Conservation (phyloP, 2,797 vertebrate species). For the Onychomys leucogaster region DNA sequence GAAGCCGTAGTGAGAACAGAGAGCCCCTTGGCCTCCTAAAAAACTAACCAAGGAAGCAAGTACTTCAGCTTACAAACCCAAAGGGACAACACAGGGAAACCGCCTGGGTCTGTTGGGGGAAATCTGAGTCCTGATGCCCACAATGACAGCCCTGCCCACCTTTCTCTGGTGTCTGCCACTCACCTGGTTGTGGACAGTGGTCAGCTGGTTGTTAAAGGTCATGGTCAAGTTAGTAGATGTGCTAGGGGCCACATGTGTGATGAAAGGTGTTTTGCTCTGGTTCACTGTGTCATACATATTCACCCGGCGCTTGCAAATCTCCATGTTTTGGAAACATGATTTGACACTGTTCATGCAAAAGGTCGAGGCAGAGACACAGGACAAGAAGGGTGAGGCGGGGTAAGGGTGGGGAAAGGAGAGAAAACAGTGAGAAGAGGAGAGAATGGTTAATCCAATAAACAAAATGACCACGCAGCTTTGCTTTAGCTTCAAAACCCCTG, state of each 20-base stretch:
- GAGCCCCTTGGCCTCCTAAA: background rate
- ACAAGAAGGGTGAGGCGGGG: background rate
- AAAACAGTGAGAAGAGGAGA: background rate
- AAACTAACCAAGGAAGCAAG: background rate
- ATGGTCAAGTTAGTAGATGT: conserved; percentile 99
- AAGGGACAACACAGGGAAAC: background rate
- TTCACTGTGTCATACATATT: conserved; percentile 99
- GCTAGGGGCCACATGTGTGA: conserved; percentile 98
- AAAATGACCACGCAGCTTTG: background rate
- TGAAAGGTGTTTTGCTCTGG: conserved; percentile 99
- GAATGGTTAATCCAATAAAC: background rate
- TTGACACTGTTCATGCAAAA: conserved; percentile 91
- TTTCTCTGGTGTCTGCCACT: conserved; percentile 46
- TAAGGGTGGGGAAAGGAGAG: background rate
- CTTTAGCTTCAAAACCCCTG: background rate
- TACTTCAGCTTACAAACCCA: background rate
- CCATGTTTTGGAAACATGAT: conserved; percentile 99
- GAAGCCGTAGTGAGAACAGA: background rate
- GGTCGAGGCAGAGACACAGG: background rate
- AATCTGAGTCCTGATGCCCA: background rate
- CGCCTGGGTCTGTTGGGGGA: background rate
- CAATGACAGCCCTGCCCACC: accelerated
- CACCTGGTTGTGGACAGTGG: conserved; percentile 98
- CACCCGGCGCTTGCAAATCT: conserved; percentile 98
- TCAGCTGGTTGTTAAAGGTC: conserved; percentile 99